Evolutionary conservation across 2,113 vertebrate genomes (phyloP), one percentile per base, ranked within the genome.

Genomic region (Monarcha castaneiventris): DNA sequence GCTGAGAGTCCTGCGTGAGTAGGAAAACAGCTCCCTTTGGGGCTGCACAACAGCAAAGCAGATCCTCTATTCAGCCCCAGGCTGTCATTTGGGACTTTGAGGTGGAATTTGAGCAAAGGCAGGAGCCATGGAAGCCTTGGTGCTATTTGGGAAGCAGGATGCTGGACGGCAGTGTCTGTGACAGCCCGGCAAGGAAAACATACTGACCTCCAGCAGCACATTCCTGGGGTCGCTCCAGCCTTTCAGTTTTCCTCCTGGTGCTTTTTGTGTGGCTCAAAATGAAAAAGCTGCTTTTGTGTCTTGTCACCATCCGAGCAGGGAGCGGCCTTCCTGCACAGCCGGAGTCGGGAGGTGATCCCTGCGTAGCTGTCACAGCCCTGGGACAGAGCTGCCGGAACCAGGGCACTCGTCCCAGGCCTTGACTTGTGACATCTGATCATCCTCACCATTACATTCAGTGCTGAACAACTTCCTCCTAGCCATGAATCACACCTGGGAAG

Each of bases 91-190:
- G 49, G 68, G 74, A 22, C 33, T 58, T 43, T 44, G 23, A 67
- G 41, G 55, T 1, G 3, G 58, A 35, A 52, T 33, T 7, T 59
- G 75, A 94, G 55, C 71, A 90, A 48, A 75, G 2, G 5, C 58
- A 73, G 68, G 52, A 78, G 61, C n/a, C 1, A 1, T 48, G 59
- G 21, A 48, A 56, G 35, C 22, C 30, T 39, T 3, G 5, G 26
- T 55, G 52, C n/a, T 17, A 19, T 9, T 72, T 1, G 4, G 73
- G 63, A 87, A 82, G 64, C 67, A 84, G 89, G 90, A 49, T 27
- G 33, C 68, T 5, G 1, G 16, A 27, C 8, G 41, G 30, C 27
- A 63, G 76, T 0, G 0, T 30, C 59, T 0, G 2, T 19, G 44
- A 49, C 49, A 84, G 77, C 41, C 63, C 0, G 0, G 44, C 35